Conservation (phyloP, 2,797 vertebrate species). For the Ctenochaetus hawaiiensis region DNA sequence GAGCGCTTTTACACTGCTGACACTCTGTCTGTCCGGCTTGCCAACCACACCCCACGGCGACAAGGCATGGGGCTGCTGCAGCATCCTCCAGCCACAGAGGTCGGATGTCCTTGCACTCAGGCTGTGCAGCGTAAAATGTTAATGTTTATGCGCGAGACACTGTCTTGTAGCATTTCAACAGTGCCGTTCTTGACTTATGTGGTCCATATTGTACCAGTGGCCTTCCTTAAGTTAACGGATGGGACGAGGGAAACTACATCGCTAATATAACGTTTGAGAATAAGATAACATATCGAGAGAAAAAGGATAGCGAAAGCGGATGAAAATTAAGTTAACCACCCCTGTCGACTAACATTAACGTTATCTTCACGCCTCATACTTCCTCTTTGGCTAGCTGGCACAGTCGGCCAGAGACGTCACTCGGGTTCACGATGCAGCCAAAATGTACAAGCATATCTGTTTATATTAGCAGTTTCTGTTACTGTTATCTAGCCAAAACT, state of each 20-base stretch:
- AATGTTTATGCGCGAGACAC: conserved; percentile 7
- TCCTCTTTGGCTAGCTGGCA: conserved; percentile 42
- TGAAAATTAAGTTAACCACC: conserved; percentile 20
- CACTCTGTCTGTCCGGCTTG: conserved; percentile 51
- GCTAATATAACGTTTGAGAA: neutral
- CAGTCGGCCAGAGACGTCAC: conserved; percentile 9
- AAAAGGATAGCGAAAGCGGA: conserved; percentile 1
- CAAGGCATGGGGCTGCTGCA: conserved; percentile 54
- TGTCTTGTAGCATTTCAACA: conserved; percentile 2
- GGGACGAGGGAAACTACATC: neutral
- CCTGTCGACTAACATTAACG: neutral
- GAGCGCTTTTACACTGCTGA: conserved; percentile 42
- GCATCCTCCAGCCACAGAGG: conserved; percentile 64
- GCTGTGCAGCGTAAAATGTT: conserved; percentile 2
- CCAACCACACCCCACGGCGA: conserved; percentile 82
- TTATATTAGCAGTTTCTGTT: neutral
- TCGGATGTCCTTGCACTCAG: conserved; percentile 55
- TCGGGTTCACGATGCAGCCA: conserved; percentile 12
- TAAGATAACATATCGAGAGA: neutral
- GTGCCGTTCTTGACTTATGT: neutral
- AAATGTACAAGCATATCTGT: neutral
- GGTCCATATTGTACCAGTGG: conserved; percentile 1
- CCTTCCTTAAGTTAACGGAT: neutral
- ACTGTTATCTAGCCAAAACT: conserved; percentile 3
- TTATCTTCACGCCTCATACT: conserved; percentile 42